Base-by-base conservation (phyloP, 2,888 invertebrate genomes). In the Crematogaster levior region DNA sequence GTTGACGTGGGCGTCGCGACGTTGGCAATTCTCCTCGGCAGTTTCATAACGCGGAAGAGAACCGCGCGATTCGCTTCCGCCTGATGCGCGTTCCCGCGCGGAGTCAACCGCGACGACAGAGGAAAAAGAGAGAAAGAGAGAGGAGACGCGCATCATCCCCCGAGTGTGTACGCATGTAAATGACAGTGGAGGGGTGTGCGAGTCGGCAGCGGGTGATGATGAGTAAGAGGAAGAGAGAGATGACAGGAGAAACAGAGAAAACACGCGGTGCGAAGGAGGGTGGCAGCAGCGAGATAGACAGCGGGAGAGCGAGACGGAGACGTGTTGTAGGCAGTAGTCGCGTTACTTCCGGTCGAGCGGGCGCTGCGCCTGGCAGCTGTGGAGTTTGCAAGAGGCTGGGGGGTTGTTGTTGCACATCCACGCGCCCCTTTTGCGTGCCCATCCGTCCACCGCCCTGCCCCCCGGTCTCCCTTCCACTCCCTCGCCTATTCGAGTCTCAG, bases 321-420 rank as follows among this genome's bases (percentile, higher is more conserved):
- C 91, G 92, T 92, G 93, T 93, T 92, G 93, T 93, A 94, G 94
- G 93, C 94, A 94, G 94, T 94, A 94, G 94, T 94, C 94, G 94
- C 89, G 93, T 94, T 94, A 94, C 93, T 94, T 94, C 94, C 94
- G 94, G 93, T 90, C 93, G 94, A 94, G 93, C 91, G 93, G 87
- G 91, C 91, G 91, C 94, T 94, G 94, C 92, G 94, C 94, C 92
- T 94, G 94, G 94, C 94, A 94, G 94, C 94, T 94, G 94, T 89
- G 93, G 93, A 93, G 91, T 93, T 93, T 93, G 93, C 92, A 93
- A 92, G 92, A 87, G 87, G 87, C 70, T 46, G 77, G 90, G 91
- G 88, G 91, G 87, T 88, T 90, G 92, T 91, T 90, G 90, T 91
- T 88, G 89, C 89, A 90, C 91, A 91, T 92, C 92, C 91, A 91